These are phyloP conservation scores for Amphipyra tragopoginis DNA, from an alignment of 2,888 invertebrate species.

Conservation along the genomic window DNA sequence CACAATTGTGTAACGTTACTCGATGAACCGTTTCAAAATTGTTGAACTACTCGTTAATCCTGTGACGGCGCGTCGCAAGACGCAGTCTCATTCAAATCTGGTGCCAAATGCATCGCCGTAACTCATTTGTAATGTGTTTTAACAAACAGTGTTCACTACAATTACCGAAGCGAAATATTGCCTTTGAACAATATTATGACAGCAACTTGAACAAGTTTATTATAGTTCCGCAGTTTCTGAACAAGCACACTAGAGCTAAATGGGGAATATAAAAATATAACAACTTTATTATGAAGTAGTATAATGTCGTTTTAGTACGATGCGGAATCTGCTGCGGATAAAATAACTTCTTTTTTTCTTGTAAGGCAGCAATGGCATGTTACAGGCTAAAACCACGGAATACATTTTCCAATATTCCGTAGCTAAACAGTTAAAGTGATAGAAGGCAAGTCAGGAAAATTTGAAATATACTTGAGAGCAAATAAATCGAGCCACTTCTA, in stretches of 20 bases:
- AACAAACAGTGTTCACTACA: constrained; percentile 62
- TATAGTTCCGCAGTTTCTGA: constrained; percentile 25
- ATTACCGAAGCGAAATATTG: constrained; percentile 64
- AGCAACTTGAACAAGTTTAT: constrained; percentile 34
- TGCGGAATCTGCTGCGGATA: constrained; percentile 17
- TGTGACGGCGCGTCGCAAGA: constrained; percentile 59
- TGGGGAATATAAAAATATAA: constrained; percentile 18
- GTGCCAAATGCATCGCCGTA: constrained; percentile 78
- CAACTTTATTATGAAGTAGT: constrained; percentile 7
- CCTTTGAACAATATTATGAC: constrained; percentile 58
- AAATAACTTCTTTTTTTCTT: not conserved
- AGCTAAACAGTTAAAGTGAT: no score
- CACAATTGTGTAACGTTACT: constrained; percentile 30
- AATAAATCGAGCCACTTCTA: no score
- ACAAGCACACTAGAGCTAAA: constrained; percentile 18
- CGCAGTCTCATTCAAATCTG: constrained; percentile 62
- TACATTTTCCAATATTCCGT: no score
- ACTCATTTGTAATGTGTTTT: constrained; percentile 73
- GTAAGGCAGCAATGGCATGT: no score
- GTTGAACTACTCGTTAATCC: constrained; percentile 52
- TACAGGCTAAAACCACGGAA: no score
- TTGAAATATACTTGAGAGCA: no score
- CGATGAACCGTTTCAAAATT: constrained; percentile 46
- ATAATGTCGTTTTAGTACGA: constrained; percentile 13
- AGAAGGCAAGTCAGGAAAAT: no score